Conservation (phyloP, 2,113 vertebrate species). For the Benitochromis conjunctus region DNA sequence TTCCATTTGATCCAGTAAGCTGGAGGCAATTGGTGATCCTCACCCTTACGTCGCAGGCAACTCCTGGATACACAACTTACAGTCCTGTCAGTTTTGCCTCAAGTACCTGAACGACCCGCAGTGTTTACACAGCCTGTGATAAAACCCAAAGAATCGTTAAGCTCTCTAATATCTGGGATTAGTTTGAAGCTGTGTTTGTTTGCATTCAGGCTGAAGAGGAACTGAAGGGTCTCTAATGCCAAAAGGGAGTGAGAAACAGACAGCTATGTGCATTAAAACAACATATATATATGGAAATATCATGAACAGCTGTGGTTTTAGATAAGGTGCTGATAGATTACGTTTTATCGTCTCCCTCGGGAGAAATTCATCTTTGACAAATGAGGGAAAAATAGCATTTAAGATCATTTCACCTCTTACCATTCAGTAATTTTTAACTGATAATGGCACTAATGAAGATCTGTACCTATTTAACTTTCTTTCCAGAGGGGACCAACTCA, state of each 20-base stretch:
- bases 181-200: neutral
- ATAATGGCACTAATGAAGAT: neutral
- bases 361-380: neutral
- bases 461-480: neutral
- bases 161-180: neutral
- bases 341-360: neutral
- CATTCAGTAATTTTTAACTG: neutral
- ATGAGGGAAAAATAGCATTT: neutral
- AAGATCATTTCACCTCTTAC: neutral
- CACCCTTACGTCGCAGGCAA: neutral
- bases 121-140: neutral
- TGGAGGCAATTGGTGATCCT: neutral
- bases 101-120: neutral
- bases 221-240: neutral
- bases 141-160: neutral
- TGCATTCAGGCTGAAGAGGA: neutral
- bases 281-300: neutral
- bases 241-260: neutral
- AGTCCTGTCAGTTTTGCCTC: constrained; percentile 13
- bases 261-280: neutral
- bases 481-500: neutral
- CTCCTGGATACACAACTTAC: constrained; percentile 11
- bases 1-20: neutral
- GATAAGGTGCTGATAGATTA: neutral
- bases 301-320: neutral